These are phyloP conservation scores for Anneissia japonica DNA, from an alignment of 35 echinoderm and acorn worm species.

Conservation along the genomic window DNA sequence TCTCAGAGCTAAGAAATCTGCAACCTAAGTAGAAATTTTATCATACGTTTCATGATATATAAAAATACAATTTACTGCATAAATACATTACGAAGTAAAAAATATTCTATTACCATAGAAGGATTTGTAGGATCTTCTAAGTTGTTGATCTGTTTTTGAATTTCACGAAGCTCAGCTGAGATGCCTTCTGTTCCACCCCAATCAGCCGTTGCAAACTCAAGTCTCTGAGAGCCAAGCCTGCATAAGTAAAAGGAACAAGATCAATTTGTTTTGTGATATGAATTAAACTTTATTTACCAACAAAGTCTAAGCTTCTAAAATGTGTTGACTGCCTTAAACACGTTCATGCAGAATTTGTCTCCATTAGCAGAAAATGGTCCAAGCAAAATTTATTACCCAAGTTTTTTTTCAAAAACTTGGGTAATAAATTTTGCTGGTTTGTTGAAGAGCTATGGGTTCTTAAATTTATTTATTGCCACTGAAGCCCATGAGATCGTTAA, in stretches of 20 bases:
- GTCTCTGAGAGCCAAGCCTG: constrained; percentile 63
- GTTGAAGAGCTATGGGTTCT: too few relatives aligned
- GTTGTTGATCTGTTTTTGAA: constrained; percentile 91
- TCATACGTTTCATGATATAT: background rate
- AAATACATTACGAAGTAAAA: background rate
- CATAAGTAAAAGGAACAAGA: constrained; percentile 1
- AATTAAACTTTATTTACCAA: background rate
- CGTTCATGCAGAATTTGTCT: too few relatives aligned
- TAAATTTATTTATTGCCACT: too few relatives aligned
- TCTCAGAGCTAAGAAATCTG: constrained; percentile 69
- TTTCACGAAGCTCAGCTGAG: constrained; percentile 81
- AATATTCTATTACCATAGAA: background rate
- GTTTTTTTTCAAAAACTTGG: too few relatives aligned
- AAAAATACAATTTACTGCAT: background rate
- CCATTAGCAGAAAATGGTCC: too few relatives aligned
- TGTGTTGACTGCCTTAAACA: too few relatives aligned
- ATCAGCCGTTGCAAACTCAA: constrained; percentile 82
- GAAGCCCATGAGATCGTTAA: too few relatives aligned
- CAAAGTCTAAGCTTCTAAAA: too few relatives aligned
- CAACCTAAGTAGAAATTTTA: constrained; percentile 38
- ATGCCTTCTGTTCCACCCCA: constrained; percentile 98
- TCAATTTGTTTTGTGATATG: background rate
- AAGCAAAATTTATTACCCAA: too few relatives aligned
- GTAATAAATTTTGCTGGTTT: too few relatives aligned
- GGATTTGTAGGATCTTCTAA: constrained; percentile 89